Evolutionary conservation across 2,888 invertebrate species (phyloP).

Genomic region (Marronus borbonicus): DNA sequence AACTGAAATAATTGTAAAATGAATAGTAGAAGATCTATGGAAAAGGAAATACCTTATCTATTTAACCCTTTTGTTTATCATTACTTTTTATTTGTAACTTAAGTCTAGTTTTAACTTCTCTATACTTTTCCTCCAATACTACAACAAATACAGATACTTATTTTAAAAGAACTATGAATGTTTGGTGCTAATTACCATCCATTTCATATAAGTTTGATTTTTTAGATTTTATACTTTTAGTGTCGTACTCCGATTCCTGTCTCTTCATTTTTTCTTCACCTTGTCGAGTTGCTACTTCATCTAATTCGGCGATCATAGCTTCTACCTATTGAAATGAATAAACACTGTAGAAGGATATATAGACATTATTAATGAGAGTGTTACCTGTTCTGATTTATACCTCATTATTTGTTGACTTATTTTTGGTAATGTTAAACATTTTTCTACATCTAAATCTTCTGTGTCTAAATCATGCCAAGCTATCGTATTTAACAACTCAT

Average conservation of each 20-base stretch:
- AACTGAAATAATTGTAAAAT: constrained; percentile 15
- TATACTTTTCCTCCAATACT: constrained; percentile 69
- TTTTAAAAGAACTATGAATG: not conserved
- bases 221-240: constrained; percentile 64
- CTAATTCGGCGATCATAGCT: constrained; percentile 72
- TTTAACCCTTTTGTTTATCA: constrained; percentile 65
- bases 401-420: constrained; percentile 80
- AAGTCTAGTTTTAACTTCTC: constrained; percentile 68
- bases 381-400: constrained; percentile 80
- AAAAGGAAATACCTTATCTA: constrained; percentile 65
- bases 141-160: constrained; percentile 53
- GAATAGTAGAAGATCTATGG: too few relatives aligned
- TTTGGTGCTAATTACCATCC: constrained; percentile 67
- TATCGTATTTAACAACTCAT: constrained; percentile 76
- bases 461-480: constrained; percentile 74
- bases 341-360: too few relatives aligned
- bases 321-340: constrained; percentile 68
- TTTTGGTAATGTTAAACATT: constrained; percentile 74
- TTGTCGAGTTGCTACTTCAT: constrained; percentile 71
- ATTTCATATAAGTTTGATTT: constrained; percentile 61
- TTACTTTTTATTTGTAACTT: constrained; percentile 68
- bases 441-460: constrained; percentile 73
- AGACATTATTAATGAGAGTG: not conserved
- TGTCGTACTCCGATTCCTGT: constrained; percentile 62
- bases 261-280: constrained; percentile 69